Evolutionary conservation across 2,888 invertebrate species (phyloP).

Genomic region (Nomada ferruginata): DNA sequence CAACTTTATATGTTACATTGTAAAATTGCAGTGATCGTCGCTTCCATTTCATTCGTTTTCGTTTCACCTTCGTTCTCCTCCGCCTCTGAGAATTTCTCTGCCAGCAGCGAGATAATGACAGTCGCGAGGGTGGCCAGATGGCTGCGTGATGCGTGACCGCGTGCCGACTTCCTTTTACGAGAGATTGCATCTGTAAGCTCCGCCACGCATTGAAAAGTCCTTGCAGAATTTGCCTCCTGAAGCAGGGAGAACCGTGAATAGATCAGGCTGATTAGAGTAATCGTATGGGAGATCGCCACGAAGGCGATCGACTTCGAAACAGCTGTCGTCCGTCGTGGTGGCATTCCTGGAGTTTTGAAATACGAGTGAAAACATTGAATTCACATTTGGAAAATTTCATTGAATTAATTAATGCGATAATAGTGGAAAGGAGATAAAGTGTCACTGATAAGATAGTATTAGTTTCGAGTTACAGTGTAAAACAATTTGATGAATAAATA

Average conservation of each 20-base stretch:
- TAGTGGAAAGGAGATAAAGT: too few species aligned
- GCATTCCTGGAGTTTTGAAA: too few species aligned
- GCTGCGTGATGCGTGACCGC: constrained; percentile 64
- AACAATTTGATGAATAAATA: too few species aligned
- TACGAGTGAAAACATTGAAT: too few species aligned
- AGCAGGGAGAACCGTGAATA: constrained; percentile 12
- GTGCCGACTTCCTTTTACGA: constrained; percentile 18
- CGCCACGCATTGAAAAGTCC: constrained; percentile 52
- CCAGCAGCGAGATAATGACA: constrained; percentile 72
- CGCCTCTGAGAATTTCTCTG: constrained; percentile 35
- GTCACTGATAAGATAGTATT: too few species aligned
- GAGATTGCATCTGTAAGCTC: constrained; percentile 43
- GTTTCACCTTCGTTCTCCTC: constrained; percentile 12
- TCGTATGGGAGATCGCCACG: constrained; percentile 20
- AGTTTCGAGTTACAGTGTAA: too few species aligned
- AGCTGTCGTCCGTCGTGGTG: constrained; percentile 14
- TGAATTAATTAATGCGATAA: too few species aligned
- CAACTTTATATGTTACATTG: too few species aligned
- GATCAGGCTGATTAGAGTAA: constrained; percentile 27
- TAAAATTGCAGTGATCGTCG: background rate
- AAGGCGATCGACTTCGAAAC: constrained; percentile 36
- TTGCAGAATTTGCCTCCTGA: constrained; percentile 25
- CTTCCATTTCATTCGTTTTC: constrained; percentile 15
- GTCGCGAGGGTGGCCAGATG: constrained; percentile 74
- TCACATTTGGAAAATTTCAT: too few species aligned